Evolutionary conservation across 2,888 invertebrate genomes (phyloP).

Genomic region (Pterostichus niger): DNA sequence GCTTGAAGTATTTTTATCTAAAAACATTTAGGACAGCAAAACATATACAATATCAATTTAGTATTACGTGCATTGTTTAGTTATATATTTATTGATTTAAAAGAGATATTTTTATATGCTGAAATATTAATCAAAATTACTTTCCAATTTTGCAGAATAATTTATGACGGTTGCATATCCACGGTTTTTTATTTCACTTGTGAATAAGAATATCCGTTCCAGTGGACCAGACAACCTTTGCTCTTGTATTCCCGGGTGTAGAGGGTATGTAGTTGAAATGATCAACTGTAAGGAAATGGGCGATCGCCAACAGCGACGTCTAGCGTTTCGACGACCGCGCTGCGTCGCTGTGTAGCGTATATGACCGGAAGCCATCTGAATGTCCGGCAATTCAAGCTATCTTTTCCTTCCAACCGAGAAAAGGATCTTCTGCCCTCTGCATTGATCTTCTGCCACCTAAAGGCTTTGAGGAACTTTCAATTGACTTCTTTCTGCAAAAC

Average conservation of each 20-base stretch:
- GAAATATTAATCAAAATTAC: conserved; percentile 53
- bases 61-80: too few relatives aligned
- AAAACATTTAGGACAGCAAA: too few relatives aligned
- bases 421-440: conserved; percentile 42
- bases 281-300: conserved; percentile 64
- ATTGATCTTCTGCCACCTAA: conserved; percentile 38
- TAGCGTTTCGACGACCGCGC: conserved; percentile 61
- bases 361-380: conserved; percentile 67
- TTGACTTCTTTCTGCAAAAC: conserved; percentile 32
- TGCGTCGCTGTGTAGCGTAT: conserved; percentile 58
- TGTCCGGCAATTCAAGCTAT: conserved; percentile 65
- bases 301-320: conserved; percentile 66
- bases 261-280: conserved; percentile 4
- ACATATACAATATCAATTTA: too few relatives aligned
- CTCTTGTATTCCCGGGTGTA: background rate
- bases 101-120: background rate
- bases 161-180: conserved; percentile 51
- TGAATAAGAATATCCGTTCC: conserved; percentile 61
- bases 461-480: conserved; percentile 48
- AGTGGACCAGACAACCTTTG: conserved; percentile 30
- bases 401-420: conserved; percentile 63
- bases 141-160: conserved; percentile 44
- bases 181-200: conserved; percentile 55
- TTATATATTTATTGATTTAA: conserved; percentile 6
- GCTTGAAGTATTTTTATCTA: too few relatives aligned